phyloP scores from a whole-genome alignment of 2,113 vertebrate genomes.

The Barbus barbus region DNA sequence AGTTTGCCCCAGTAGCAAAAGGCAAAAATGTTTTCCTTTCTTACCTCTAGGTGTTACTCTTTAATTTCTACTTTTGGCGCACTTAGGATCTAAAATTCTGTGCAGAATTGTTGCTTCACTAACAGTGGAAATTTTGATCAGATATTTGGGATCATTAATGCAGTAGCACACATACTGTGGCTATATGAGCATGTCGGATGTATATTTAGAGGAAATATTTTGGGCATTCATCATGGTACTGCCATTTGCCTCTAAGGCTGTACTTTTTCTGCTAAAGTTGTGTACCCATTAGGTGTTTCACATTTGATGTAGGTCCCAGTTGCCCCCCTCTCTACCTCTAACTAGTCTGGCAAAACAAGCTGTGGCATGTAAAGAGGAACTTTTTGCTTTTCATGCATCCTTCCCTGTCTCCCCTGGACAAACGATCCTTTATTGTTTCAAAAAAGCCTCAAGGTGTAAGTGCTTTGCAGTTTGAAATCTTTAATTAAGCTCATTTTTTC shows the following conservation, averaged over 20 bases:
- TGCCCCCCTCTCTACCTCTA: constrained; percentile 2
- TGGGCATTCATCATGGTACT: background rate
- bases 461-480: constrained; percentile 16
- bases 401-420: constrained; percentile 12
- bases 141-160: background rate
- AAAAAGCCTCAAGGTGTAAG: constrained; percentile 10
- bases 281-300: background rate
- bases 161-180: too few relatives aligned
- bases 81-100: constrained; percentile 47
- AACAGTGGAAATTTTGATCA: background rate
- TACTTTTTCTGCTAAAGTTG: background rate
- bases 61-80: constrained; percentile 51
- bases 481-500: constrained; percentile 41
- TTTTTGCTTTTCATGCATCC: constrained; percentile 19
- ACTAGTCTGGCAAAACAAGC: constrained; percentile 13
- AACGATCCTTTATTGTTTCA: constrained; percentile 24
- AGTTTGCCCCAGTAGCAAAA: constrained; percentile 58
- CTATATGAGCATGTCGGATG: background rate
- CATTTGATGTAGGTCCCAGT: background rate
- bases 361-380: constrained; percentile 18
- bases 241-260: background rate
- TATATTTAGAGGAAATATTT: background rate
- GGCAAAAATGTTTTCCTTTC: constrained; percentile 48
- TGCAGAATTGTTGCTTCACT: constrained; percentile 44
- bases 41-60: constrained; percentile 60